phyloP scores from a whole-genome alignment of 2,888 invertebrate species.

The Nesidiocoris tenuis region DNA sequence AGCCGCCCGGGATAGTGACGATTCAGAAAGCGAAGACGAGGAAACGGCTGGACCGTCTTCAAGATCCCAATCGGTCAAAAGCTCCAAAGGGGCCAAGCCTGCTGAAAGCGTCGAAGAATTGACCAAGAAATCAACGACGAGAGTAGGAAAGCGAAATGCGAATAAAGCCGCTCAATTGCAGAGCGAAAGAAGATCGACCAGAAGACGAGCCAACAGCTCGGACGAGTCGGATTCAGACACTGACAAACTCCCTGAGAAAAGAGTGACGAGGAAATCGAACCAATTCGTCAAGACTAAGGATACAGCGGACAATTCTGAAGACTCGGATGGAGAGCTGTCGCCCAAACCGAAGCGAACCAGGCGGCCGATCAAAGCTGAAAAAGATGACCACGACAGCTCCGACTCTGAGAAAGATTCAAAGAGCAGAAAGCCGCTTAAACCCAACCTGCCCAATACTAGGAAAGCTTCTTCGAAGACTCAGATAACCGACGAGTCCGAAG shows the following conservation, averaged over 20 bases:
- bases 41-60: background rate
- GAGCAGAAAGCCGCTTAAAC: background rate
- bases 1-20: too few species aligned
- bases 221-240: background rate
- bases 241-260: conserved; percentile 19
- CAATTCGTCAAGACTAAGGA: background rate
- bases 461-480: background rate
- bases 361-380: too few species aligned
- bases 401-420: conserved; percentile 8
- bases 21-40: background rate
- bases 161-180: too few species aligned
- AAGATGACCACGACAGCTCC: too few species aligned
- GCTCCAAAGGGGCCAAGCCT: background rate
- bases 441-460: background rate
- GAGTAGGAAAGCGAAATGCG: too few species aligned
- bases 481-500: conserved; percentile 18
- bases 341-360: background rate
- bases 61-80: background rate
- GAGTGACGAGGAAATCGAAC: conserved; percentile 17
- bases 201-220: background rate
- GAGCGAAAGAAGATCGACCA: too few species aligned
- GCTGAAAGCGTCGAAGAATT: background rate
- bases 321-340: background rate
- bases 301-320: background rate
- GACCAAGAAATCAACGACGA: background rate